A percentile compares a stretch with the other conserved stretches of the same genome.
These are phyloP conservation scores for Eucera pruinosa DNA, from an alignment of 2,888 invertebrate species.

Conservation along the genomic window DNA sequence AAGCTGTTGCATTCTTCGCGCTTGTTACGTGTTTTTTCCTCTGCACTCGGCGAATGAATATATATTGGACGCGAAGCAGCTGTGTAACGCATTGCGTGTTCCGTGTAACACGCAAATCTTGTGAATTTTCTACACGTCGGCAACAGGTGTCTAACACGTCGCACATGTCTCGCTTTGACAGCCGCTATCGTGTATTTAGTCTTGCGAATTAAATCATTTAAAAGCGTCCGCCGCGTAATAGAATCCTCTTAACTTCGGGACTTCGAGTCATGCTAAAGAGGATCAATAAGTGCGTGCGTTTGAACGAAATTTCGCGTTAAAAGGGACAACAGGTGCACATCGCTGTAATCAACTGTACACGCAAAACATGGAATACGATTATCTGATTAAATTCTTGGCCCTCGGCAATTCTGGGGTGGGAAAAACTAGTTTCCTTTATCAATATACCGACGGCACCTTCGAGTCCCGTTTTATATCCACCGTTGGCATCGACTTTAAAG, in stretches of 20 bases:
- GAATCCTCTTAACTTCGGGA: background rate
- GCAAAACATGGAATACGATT: conserved; percentile 92
- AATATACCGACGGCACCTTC: conserved; percentile 97
- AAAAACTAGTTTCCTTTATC: conserved; percentile 97
- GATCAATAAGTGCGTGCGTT: background rate
- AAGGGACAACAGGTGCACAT: too few species aligned
- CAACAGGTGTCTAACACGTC: conserved; percentile 77
- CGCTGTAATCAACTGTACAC: too few species aligned
- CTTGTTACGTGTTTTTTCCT: background rate
- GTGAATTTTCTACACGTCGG: conserved; percentile 61
- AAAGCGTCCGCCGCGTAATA: background rate
- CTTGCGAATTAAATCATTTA: conserved; percentile 11
- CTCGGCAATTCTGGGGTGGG: conserved; percentile 99
- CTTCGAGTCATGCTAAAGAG: conserved; percentile 23
- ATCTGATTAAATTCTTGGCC: conserved; percentile 95
- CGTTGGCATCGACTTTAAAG: conserved; percentile 98
- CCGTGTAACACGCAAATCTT: conserved; percentile 42
- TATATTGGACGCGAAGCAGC: background rate
- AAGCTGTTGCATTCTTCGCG: conserved; percentile 31
- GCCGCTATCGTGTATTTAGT: background rate
- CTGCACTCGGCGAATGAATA: background rate
- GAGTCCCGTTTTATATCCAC: conserved; percentile 97
- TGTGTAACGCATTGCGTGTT: background rate
- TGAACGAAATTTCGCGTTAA: background rate
- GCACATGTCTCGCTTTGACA: conserved; percentile 43